Base-by-base conservation (phyloP, 2,113 vertebrate species). In the Laterallus jamaicensis region DNA sequence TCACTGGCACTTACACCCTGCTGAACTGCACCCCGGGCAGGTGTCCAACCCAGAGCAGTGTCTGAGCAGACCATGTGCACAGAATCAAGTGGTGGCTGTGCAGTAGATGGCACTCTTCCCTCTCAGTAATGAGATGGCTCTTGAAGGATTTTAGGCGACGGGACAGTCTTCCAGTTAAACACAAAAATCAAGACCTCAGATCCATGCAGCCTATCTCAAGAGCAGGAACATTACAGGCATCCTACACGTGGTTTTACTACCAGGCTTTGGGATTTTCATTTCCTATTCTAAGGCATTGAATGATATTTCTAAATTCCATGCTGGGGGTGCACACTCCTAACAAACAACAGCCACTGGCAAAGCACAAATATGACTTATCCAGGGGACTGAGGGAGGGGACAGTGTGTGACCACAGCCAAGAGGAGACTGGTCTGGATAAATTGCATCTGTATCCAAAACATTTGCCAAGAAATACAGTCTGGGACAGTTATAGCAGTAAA, bases 41-140 rank as follows among this genome's bases (percentile, higher is more conserved):
- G 39, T 4, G 0, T 8, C 1, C 15, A 55, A 22, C 3, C 1
- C 1, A 4, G 39, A 73, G 83, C 37, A 10, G 69, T 0, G 5
- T 3, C 40, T 16, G 32, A 59, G 71, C 49, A 11, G 37, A 9
- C 8, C 1, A 8, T 50, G 47, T 24, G 58, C 12, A 9, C 21
- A 14, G 73, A 32, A 10, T 37, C 24, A 15, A 55, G 44, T 60
- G 2, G 7, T 26, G 39, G 31, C 16, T 71, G 12, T 44, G 88
- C 95, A 73, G 96, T 16, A 97, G 96, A 35, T 94, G 93, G 95
- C 95, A 91, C 88, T 90, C 69, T 83, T 95, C 73, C 67, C 95
- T 15, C 86, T 81, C 82, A 56, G 5, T 6, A 73, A 39, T 0
- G 10, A 78, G 3, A 6, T 15, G 8, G 2, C 0, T n/a, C 78